Evolutionary conservation across 2,888 invertebrate genomes (phyloP).

Genomic region (Thysanoteuthis rhombus): DNA sequence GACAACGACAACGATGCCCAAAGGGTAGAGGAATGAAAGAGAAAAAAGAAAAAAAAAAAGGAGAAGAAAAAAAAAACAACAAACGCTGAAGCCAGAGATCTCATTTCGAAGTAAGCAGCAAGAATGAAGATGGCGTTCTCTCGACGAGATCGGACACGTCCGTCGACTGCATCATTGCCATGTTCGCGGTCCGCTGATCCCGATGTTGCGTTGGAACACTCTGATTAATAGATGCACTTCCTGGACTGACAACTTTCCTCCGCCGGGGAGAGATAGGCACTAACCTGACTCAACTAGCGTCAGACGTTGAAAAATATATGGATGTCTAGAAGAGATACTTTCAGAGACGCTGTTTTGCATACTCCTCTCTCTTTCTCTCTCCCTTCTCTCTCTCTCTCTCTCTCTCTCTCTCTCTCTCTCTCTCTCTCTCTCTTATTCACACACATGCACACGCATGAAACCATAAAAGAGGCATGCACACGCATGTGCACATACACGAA

Average conservation of each 20-base stretch:
- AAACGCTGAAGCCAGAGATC: background rate
- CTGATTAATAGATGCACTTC: background rate
- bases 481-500: too few species aligned
- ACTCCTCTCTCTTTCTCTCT: too few species aligned
- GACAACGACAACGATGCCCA: too few species aligned
- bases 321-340: background rate
- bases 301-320: background rate
- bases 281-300: background rate
- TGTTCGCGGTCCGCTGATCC: background rate
- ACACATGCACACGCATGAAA: too few species aligned
- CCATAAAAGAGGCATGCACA: too few species aligned
- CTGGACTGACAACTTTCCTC: background rate
- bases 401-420: too few species aligned
- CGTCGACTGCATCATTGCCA: background rate
- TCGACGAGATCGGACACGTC: background rate
- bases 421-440: too few species aligned
- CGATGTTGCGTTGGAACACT: background rate
- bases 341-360: too few species aligned
- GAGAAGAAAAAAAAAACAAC: background rate
- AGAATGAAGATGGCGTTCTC: background rate
- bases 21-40: background rate
- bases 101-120: too few species aligned
- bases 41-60: background rate
- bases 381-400: too few species aligned
- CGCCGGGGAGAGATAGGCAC: background rate